These are phyloP conservation scores for Cerceris rybyensis DNA, from an alignment of 2,888 invertebrate genomes.

Conservation along the genomic window DNA sequence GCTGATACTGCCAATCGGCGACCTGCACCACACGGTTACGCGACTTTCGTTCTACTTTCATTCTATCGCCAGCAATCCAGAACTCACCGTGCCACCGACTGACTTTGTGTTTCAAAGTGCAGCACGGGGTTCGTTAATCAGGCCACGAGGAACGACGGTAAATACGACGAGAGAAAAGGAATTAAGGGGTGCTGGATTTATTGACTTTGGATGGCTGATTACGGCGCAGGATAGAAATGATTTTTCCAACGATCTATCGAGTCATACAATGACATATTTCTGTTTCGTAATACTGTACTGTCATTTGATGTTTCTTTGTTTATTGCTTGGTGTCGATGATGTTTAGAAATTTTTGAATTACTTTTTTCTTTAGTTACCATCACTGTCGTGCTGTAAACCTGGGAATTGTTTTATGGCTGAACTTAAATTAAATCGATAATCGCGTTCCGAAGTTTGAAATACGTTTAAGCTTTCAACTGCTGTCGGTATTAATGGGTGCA, in stretches of 20 bases:
- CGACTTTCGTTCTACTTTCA: conserved; percentile 58
- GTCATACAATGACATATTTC: not conserved
- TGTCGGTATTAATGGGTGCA: too few relatives aligned
- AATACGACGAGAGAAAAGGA: conserved; percentile 32
- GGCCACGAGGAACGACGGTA: conserved; percentile 29
- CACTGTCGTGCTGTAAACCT: not conserved
- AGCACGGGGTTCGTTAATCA: conserved; percentile 32
- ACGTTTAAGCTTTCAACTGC: too few relatives aligned
- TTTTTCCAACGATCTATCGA: not conserved
- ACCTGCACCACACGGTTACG: conserved; percentile 22
- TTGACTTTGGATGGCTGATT: conserved; percentile 12
- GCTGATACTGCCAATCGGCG: conserved; percentile 44
- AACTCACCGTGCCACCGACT: conserved; percentile 11
- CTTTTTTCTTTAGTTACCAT: not conserved
- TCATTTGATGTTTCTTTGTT: not conserved
- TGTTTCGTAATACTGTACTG: not conserved
- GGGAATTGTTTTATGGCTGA: too few relatives aligned
- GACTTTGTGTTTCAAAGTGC: conserved; percentile 31
- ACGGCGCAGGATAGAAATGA: conserved; percentile 2
- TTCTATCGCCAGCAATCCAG: conserved; percentile 25
- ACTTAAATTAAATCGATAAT: too few relatives aligned
- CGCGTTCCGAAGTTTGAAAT: too few relatives aligned
- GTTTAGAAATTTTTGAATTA: not conserved
- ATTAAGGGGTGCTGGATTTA: conserved; percentile 22
- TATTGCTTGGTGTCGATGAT: too few relatives aligned